Conservation (phyloP, 2,113 vertebrate genomes). For the Toxotes jaculatrix region DNA sequence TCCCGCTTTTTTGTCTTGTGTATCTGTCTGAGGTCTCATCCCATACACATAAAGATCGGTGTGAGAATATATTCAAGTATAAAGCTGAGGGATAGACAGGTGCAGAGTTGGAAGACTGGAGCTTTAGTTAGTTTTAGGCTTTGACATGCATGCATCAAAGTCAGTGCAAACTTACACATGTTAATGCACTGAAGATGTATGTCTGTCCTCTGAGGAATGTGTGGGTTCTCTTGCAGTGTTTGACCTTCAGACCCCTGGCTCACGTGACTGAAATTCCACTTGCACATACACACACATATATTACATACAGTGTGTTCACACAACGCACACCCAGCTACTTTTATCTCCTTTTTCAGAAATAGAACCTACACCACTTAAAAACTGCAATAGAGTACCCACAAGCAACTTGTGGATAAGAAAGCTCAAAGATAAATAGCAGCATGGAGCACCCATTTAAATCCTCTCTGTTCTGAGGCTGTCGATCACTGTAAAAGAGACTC, state of each 20-base stretch:
- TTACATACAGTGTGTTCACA: constrained; percentile 43
- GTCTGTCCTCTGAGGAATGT: constrained; percentile 82
- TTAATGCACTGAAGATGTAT: constrained; percentile 66
- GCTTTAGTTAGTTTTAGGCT: constrained; percentile 46
- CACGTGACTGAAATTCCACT: constrained; percentile 81
- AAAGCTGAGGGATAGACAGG: constrained; percentile 44
- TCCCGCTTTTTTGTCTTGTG: constrained; percentile 28
- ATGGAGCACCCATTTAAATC: constrained; percentile 50
- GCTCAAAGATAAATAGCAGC: constrained; percentile 54
- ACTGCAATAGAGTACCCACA: constrained; percentile 57
- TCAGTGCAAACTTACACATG: constrained; percentile 47
- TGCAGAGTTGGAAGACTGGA: constrained; percentile 33
- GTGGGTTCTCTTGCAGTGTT: constrained; percentile 75
- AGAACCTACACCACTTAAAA: constrained; percentile 67
- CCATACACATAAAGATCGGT: constrained; percentile 52
- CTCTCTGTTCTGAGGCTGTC: constrained; percentile 21
- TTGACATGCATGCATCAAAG: constrained; percentile 49
- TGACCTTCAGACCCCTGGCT: constrained; percentile 79
- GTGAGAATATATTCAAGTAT: constrained; percentile 66
- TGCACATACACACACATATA: constrained; percentile 47
- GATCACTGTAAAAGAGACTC: constrained; percentile 32
- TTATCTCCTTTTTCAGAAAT: constrained; percentile 70
- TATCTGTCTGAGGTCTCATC: constrained; percentile 11
- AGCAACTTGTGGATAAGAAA: constrained; percentile 66
- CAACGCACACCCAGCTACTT: constrained; percentile 47